These are phyloP conservation scores for Phortica magna DNA, from an alignment of 2,888 invertebrate genomes.

Conservation along the genomic window DNA sequence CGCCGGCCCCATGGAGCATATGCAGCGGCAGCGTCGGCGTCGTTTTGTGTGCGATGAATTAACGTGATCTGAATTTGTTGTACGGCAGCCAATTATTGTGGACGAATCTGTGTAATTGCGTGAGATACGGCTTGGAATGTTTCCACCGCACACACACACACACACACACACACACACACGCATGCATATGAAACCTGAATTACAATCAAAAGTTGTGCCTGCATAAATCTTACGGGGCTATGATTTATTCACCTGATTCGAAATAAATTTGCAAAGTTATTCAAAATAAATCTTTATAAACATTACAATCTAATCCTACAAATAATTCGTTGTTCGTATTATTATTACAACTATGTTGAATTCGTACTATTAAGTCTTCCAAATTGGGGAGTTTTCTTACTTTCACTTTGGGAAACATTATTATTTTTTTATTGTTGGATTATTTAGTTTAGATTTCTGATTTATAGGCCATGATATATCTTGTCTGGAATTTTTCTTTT, in stretches of 20 bases:
- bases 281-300: no score
- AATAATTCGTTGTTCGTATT: no score
- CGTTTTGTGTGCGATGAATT: slow-evolving; percentile 65
- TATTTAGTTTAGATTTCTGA: no score
- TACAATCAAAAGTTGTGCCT: no score
- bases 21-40: slow-evolving; percentile 59
- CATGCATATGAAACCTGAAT: neutral
- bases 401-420: no score
- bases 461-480: no score
- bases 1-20: slow-evolving; percentile 37
- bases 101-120: slow-evolving; percentile 59
- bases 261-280: neutral
- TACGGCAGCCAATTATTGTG: slow-evolving; percentile 68
- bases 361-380: no score
- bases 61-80: slow-evolving; percentile 73
- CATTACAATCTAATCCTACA: no score
- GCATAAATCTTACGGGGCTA: neutral
- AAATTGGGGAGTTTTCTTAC: no score
- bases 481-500: no score
- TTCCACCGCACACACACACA: neutral
- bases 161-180: neutral
- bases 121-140: slow-evolving; percentile 49
- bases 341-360: no score
- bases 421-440: no score
- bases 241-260: neutral